Evolutionary conservation across 2,888 invertebrate genomes (phyloP), one percentile per base, ranked within the genome.

Genomic region (Fragum sueziense): DNA sequence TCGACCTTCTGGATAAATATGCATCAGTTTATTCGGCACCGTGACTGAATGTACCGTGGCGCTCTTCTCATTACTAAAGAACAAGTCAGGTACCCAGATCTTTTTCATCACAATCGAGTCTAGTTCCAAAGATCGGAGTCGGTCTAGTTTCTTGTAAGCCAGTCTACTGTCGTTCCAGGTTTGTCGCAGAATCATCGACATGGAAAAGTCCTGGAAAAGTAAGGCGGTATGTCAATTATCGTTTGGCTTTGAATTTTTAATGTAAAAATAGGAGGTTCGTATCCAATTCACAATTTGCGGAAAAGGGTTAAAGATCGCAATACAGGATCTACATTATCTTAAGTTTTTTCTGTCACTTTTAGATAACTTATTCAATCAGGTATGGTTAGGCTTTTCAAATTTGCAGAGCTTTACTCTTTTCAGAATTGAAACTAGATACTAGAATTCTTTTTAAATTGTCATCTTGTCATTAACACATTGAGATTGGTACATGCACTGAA

Each of bases 11-110:
- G 87, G 89, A 72, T 89, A 90, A n/a, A 91, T 87, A 62, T 90
- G 89, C 86, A 91, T 87, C 61, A 89, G 86, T 70, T 86, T 86
- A 72, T 91, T 91, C 9, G 91, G 91, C 2, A 91, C 90, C 0
- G 91, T 91, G 47, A 91, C 88, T 22, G 86, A 80, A 71, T 91
- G 91, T 70, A 90, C 86, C 27, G 85, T 83, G 0, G 88, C 91
- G 17, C 82, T 74, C 74, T 91, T 91, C 71, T 90, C 91, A 80
- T 91, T 91, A 34, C 88, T 77, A 69, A 91, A 90, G 80, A 90
- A 90, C 29, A 91, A 82, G 70, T 91, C 91, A 6, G 91, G 91
- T 25, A 91, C 89, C 91, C 91, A 91, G 4, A 91, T 84, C 4
- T 75, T 75, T 51, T 84, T 78, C 85, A 91, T 91, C 22, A 88